These are phyloP conservation scores for Glyphotaelius pellucidus DNA, from an alignment of 2,888 invertebrate genomes.

Conservation along the genomic window DNA sequence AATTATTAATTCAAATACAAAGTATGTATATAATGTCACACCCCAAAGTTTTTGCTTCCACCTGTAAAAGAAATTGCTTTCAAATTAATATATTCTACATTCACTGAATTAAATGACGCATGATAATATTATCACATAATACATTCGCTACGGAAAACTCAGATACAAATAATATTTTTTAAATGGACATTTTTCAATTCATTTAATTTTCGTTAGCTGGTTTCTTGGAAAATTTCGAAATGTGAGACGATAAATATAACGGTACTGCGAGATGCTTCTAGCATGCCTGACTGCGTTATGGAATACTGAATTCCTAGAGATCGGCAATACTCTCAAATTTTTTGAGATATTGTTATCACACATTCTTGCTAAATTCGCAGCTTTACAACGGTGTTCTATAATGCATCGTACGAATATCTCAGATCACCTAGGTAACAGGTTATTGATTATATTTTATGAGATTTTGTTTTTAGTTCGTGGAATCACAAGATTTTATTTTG, in stretches of 20 bases:
- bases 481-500: not conserved
- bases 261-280: not conserved
- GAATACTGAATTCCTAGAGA: not conserved
- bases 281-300: not conserved
- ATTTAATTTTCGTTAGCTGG: not conserved
- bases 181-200: not conserved
- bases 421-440: too few relatives aligned
- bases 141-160: not conserved
- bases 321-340: too few relatives aligned
- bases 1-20: too few relatives aligned
- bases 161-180: not conserved
- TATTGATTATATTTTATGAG: not conserved
- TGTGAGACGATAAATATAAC: not conserved
- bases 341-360: not conserved
- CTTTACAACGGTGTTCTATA: not conserved
- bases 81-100: not conserved
- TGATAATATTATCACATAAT: not conserved
- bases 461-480: not conserved
- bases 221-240: not conserved
- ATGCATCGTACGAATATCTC: too few relatives aligned
- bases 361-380: not conserved
- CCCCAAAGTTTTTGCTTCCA: too few relatives aligned
- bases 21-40: too few relatives aligned
- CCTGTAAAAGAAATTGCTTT: not conserved
- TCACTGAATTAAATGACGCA: not conserved